Conservation (phyloP, 2,888 invertebrate species). For the Gasteruption jaculator region DNA sequence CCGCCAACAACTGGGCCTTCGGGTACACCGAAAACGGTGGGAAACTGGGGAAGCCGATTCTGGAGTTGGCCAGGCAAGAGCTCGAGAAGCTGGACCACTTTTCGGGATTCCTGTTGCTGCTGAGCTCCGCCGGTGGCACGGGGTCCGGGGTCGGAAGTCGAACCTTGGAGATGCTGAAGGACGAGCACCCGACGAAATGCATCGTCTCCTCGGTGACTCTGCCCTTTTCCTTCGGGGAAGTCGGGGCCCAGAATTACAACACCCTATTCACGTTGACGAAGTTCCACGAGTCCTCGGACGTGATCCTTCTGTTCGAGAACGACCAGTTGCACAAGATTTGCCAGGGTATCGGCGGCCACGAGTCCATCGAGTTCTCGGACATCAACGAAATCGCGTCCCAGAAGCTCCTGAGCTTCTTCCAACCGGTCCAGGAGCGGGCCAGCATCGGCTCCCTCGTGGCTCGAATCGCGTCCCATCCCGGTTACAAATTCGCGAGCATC, state of each 20-base stretch:
- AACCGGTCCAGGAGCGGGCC: slow-evolving; percentile 42
- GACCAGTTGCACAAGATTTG: slow-evolving; percentile 51
- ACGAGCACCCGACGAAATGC: slow-evolving; percentile 52
- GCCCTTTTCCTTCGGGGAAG: slow-evolving; percentile 54
- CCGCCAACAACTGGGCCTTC: slow-evolving; percentile 57
- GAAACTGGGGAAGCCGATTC: slow-evolving; percentile 41
- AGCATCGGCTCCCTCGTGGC: slow-evolving; percentile 40
- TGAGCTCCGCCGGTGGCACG: slow-evolving; percentile 56
- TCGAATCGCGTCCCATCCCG: slow-evolving; percentile 51
- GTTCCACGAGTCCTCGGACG: slow-evolving; percentile 49
- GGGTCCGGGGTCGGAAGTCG: slow-evolving; percentile 56
- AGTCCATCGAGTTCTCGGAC: slow-evolving; percentile 44
- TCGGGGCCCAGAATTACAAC: slow-evolving; percentile 56
- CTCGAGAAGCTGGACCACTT: slow-evolving; percentile 51
- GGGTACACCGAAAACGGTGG: slow-evolving; percentile 52
- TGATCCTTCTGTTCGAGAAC: slow-evolving; percentile 53
- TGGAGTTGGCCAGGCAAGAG: slow-evolving; percentile 49
- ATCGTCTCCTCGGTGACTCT: slow-evolving; percentile 50
- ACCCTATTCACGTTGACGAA: slow-evolving; percentile 52
- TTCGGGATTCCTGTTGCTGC: slow-evolving; percentile 50
- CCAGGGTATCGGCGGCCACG: slow-evolving; percentile 38
- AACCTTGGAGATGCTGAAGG: slow-evolving; percentile 47
- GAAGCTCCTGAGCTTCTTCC: slow-evolving; percentile 52
- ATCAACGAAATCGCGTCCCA: slow-evolving; percentile 53
- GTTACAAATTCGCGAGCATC: slow-evolving; percentile 52